Conservation (phyloP, 2,797 vertebrate species). For the Tragopan temminckii region DNA sequence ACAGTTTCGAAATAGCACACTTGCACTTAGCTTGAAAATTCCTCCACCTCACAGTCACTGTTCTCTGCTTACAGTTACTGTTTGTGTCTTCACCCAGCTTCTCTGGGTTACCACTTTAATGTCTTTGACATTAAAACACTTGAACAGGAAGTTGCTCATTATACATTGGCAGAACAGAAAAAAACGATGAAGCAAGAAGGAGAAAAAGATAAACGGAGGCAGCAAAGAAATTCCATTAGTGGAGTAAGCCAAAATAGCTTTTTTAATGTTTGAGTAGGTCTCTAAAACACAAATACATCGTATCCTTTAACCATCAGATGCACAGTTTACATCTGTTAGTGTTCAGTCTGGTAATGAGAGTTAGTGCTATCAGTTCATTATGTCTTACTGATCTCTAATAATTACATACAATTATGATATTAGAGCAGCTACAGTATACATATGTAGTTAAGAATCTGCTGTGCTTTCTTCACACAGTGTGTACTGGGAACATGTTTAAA, state of each 20-base stretch:
- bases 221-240: not conserved
- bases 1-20: not conserved
- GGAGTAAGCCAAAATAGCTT: not conserved
- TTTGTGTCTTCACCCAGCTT: not conserved
- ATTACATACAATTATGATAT: not conserved
- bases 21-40: not conserved
- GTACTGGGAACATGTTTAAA: not conserved
- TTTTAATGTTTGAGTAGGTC: not conserved
- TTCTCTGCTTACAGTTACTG: not conserved
- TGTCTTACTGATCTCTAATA: not conserved
- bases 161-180: not conserved
- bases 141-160: not conserved
- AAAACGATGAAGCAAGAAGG: not conserved
- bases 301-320: not conserved
- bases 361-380: not conserved
- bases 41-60: not conserved
- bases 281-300: not conserved
- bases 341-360: too few relatives aligned
- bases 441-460: not conserved
- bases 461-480: not conserved
- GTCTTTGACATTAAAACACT: conserved; percentile 33
- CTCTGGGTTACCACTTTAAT: conserved; percentile 7
- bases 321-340: not conserved
- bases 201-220: not conserved
- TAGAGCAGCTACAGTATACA: not conserved